Evolutionary conservation across 2,113 vertebrate species (phyloP).

Genomic region (Argyrosomus japonicus): DNA sequence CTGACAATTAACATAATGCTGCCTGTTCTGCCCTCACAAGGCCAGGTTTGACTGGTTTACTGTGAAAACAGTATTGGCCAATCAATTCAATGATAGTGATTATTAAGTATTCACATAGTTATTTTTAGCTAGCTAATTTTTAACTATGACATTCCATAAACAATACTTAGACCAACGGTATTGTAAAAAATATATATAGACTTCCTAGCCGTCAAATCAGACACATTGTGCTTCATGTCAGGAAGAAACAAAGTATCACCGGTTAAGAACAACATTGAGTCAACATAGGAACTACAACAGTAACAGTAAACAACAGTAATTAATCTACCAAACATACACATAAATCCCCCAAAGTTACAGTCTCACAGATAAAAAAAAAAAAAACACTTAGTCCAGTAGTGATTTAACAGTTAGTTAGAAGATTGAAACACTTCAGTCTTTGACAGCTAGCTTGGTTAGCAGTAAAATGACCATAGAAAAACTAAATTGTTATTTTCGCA

Average conservation of each 20-base stretch:
- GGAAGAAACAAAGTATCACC: background rate
- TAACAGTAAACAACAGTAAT: background rate
- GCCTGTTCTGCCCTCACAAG: background rate
- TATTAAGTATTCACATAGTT: too few species aligned
- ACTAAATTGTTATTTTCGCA: slow-evolving; percentile 59
- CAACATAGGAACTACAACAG: too few species aligned
- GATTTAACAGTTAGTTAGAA: too few species aligned
- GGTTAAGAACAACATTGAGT: background rate
- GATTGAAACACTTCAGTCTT: too few species aligned
- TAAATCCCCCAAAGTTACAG: too few species aligned
- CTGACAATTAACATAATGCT: background rate
- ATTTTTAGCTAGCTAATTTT: too few species aligned
- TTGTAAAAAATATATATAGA: background rate
- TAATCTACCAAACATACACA: background rate
- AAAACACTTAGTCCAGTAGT: too few species aligned
- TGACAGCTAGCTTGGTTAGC: background rate
- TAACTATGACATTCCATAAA: too few species aligned
- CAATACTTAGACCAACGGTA: too few species aligned
- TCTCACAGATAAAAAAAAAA: too few species aligned
- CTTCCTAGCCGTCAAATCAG: background rate
- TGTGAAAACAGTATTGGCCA: background rate
- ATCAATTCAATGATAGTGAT: background rate
- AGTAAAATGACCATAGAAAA: background rate
- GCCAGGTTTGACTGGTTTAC: too few species aligned
- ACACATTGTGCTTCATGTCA: background rate